phyloP scores from a whole-genome alignment of 1,140 invertebrate genomes.

The Chymomyza costata region DNA sequence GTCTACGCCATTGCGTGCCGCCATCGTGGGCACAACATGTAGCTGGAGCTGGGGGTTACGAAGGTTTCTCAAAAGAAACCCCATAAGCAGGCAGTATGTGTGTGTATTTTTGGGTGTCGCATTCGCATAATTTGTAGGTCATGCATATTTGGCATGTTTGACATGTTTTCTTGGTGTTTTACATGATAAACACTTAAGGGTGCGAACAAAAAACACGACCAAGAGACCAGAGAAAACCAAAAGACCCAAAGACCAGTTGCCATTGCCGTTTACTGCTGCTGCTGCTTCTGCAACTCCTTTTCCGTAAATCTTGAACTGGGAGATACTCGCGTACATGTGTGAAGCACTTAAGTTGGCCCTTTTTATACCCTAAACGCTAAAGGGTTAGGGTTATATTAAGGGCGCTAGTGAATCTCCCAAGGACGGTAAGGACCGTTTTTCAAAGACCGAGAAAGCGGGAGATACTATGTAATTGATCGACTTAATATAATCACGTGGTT shows the following conservation, averaged over 20 bases:
- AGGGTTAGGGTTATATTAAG: too few relatives aligned
- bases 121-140: slow-evolving; percentile 69
- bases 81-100: background rate
- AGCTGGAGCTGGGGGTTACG: background rate
- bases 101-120: slow-evolving; percentile 33
- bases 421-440: too few relatives aligned
- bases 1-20: slow-evolving; percentile 7
- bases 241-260: slow-evolving; percentile 13
- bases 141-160: slow-evolving; percentile 69
- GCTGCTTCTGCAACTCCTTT: too few relatives aligned
- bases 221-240: background rate
- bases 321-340: too few relatives aligned
- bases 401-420: too few relatives aligned
- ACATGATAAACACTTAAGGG: slow-evolving; percentile 70
- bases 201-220: slow-evolving; percentile 31
- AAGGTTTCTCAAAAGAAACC: background rate
- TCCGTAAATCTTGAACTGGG: too few relatives aligned
- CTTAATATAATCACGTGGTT: too few relatives aligned
- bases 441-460: too few relatives aligned
- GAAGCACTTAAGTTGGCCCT: too few relatives aligned
- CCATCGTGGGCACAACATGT: background rate
- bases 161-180: slow-evolving; percentile 67
- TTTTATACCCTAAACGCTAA: too few relatives aligned
- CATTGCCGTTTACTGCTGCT: too few relatives aligned
- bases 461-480: too few relatives aligned